Evolutionary conservation across 2,888 invertebrate species (phyloP).

Genomic region (Luperina testacea): DNA sequence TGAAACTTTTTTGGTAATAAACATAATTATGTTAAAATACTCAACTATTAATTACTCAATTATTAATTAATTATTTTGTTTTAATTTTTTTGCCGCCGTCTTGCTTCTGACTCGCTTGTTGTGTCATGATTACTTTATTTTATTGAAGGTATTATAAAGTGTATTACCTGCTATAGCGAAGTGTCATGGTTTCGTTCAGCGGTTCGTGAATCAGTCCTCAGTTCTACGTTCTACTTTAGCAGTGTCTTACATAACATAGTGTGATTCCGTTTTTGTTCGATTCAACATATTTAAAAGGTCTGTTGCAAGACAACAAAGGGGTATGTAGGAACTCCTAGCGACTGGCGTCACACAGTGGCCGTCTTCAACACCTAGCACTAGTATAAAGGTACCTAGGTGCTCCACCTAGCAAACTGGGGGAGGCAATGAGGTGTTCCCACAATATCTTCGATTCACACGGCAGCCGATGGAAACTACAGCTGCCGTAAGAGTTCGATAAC

Average conservation of each 20-base stretch:
- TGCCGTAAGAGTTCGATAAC: neutral
- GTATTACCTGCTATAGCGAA: no score
- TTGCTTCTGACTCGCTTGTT: neutral
- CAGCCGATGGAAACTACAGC: neutral
- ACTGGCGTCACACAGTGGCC: neutral
- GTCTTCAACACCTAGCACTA: neutral
- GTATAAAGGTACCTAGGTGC: neutral
- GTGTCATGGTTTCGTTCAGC: neutral
- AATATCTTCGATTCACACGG: neutral
- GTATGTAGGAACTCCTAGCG: neutral
- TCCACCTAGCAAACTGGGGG: no score
- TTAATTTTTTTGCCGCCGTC: neutral
- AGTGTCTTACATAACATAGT: neutral
- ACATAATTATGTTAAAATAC: no score
- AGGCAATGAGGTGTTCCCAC: neutral
- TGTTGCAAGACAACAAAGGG: neutral
- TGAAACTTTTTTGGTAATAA: no score
- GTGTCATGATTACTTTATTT: neutral
- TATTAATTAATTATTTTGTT: no score
- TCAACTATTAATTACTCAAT: no score
- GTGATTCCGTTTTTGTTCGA: neutral
- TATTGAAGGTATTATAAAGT: neutral
- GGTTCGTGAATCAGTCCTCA: neutral
- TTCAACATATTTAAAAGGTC: neutral
- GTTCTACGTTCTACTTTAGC: neutral